Percentiles rank a stretch among this genome's conserved stretches.
These are phyloP conservation scores for Aphelinus certus DNA, from an alignment of 1,140 invertebrate genomes.

Conservation along the genomic window DNA sequence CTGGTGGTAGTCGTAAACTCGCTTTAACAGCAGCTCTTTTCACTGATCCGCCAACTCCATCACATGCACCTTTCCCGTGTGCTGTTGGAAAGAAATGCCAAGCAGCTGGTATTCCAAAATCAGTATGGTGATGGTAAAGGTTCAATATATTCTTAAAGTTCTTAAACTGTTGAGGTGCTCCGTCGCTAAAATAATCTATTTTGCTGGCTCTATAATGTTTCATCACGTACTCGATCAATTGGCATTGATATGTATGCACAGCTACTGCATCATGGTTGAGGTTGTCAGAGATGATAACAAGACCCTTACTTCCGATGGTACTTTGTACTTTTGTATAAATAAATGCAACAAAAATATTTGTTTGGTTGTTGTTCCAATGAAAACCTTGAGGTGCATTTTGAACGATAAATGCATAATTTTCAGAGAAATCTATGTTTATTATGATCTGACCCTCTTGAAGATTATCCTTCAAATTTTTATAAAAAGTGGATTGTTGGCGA, in stretches of 20 bases:
- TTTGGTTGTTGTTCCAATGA: conserved; percentile 5
- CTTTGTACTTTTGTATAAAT: background rate
- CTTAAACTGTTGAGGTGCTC: conserved; percentile 27
- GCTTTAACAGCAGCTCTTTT: conserved; percentile 29
- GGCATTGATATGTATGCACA: background rate
- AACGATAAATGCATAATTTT: conserved; percentile 19
- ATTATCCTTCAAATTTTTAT: conserved; percentile 35
- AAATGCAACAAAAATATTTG: background rate
- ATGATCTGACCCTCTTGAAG: conserved; percentile 33
- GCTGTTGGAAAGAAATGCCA: no score
- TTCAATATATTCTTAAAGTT: conserved; percentile 43
- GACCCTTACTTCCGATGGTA: background rate
- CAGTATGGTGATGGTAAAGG: conserved; percentile 30
- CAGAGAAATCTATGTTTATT: conserved; percentile 48
- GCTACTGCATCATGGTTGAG: conserved; percentile 5
- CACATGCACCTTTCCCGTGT: no score
- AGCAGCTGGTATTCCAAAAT: conserved; percentile 15
- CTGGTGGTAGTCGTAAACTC: conserved; percentile 3
- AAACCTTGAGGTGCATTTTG: conserved; percentile 48
- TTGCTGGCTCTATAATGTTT: background rate
- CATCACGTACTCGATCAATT: conserved; percentile 2
- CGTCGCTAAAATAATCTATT: background rate
- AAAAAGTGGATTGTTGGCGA: conserved; percentile 36
- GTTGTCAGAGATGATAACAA: conserved; percentile 6
- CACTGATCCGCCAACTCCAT: no score